These are phyloP conservation scores for Rhea americana DNA, from an alignment of 2,113 vertebrate genomes.

Conservation along the genomic window DNA sequence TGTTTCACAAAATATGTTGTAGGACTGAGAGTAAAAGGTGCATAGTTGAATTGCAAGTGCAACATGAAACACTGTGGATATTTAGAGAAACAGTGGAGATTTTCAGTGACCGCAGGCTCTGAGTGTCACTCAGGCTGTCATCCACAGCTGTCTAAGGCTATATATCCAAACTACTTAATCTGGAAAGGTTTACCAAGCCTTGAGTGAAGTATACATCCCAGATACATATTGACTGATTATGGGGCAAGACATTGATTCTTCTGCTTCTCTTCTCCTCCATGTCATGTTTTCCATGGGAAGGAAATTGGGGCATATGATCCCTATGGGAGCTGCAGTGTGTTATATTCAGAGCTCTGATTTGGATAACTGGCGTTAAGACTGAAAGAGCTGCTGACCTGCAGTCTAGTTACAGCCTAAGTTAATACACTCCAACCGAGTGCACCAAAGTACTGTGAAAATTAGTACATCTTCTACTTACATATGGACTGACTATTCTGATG, in stretches of 20 bases:
- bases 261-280: not conserved
- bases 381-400: not conserved
- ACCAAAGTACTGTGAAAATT: not conserved
- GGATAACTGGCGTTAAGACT: not conserved
- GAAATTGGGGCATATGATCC: not conserved
- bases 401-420: not conserved
- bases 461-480: not conserved
- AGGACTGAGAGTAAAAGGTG: not conserved
- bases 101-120: accelerated
- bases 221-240: not conserved
- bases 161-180: not conserved
- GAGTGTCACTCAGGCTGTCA: not conserved
- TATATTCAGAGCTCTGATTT: not conserved
- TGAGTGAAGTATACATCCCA: not conserved
- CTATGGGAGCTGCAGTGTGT: not conserved
- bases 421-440: not conserved
- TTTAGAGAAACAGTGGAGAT: not conserved
- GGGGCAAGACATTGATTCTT: not conserved
- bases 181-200: not conserved
- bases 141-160: not conserved
- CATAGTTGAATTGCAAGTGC: not conserved
- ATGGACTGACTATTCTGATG: not conserved
- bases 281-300: not conserved
- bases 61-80: not conserved
- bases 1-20: not conserved